Evolutionary conservation across 2,113 vertebrate genomes (phyloP).

Genomic region (Craseonycteris thonglongyai): DNA sequence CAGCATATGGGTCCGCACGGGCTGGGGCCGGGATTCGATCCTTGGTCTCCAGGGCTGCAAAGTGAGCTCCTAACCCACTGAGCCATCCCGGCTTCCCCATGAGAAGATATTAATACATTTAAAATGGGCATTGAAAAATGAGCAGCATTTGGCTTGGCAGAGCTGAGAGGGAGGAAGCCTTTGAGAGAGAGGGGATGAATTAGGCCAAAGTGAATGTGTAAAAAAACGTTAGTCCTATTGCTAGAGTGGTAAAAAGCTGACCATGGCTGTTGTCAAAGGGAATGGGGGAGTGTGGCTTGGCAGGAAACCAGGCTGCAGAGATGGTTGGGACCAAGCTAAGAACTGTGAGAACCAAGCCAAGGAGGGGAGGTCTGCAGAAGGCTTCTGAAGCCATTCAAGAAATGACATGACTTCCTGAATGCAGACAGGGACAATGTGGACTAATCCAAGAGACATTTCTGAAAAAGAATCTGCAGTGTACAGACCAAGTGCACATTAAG

Average conservation of each 20-base stretch:
- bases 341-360: neutral
- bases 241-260: neutral
- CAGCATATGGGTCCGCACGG: too few species aligned
- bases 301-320: neutral
- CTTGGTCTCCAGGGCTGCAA: too few species aligned
- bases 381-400: neutral
- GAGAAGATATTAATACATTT: too few species aligned
- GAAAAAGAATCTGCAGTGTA: neutral
- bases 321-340: neutral
- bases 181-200: neutral
- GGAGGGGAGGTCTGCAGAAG: neutral
- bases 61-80: too few species aligned
- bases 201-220: neutral
- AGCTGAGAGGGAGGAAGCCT: neutral
- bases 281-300: neutral
- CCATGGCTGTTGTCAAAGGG: neutral
- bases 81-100: too few species aligned
- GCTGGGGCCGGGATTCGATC: too few species aligned
- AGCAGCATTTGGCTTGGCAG: neutral
- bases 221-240: constrained; percentile 12
- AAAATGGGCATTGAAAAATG: neutral
- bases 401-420: neutral
- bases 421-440: neutral
- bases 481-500: neutral
- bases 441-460: neutral